Base-by-base conservation (phyloP, 1,140 invertebrate genomes). In the Cylas formicarius region DNA sequence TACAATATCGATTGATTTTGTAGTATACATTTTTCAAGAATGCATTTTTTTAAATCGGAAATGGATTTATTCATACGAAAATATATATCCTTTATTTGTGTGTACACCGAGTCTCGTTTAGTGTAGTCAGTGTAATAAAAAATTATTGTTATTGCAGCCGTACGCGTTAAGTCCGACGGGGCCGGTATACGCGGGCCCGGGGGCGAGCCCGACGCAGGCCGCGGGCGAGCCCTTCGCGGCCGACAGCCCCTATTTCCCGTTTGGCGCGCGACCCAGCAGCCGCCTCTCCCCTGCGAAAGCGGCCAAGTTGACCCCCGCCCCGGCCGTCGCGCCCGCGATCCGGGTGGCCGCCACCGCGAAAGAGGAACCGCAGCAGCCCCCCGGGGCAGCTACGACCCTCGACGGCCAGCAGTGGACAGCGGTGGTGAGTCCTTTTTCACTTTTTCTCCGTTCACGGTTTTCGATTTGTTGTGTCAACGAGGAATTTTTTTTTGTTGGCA, bases 191-290 rank as follows among this genome's bases (percentile, higher is more conserved):
- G 54, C 55, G 29, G 62, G 63, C 31, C 56, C 61, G 10, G 62
- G 64, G 24, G 57, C 61, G 16, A 65, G 61, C 48, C 61, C 61
- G 16, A 61, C 59, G 16, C 61, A 61, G 29, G 58, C 60, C 11
- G 52, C 53, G 5, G 62, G 56, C 11, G 62, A 64, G 50, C 64
- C 64, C 9, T 62, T 62, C 33, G 57, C 62, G 19, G 63, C 64
- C 31, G 64, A 63, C 43, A 58, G 59, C 42, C 64, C 64, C 23
- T 66, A 65, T 50, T 66, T 66, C 50, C 64, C 64, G 1, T 66
- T 66, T 43, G 58, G 58, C 24, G 57, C 62, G 17, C 52, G 61
- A 14, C 50, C 49, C n/a, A 56, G 53, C 13, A 60, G 57, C 48
- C 36, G 61, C 17, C 33, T 60, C 17, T 56, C 47, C 8, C 64